phyloP scores from a whole-genome alignment of 2,888 invertebrate species.

The Leptinotarsa juncta region DNA sequence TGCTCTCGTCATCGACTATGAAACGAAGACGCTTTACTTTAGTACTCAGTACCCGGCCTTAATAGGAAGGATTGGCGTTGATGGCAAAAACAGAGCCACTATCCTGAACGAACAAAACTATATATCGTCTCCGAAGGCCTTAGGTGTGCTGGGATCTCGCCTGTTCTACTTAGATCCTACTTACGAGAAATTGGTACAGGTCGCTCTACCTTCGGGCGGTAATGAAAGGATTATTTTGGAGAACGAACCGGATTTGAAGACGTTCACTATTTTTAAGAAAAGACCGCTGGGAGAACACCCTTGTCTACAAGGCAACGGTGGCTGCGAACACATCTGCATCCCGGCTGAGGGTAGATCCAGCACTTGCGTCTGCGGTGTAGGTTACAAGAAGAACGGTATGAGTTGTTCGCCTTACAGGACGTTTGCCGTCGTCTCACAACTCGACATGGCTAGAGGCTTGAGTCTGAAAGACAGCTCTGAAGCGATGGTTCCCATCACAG shows the following conservation, averaged over 20 bases:
- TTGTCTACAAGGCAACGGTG: constrained; percentile 87
- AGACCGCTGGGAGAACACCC: constrained; percentile 85
- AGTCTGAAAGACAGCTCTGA: constrained; percentile 87
- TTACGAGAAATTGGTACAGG: constrained; percentile 89
- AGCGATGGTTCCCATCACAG: constrained; percentile 94
- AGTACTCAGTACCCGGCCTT: constrained; percentile 82
- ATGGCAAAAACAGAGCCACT: constrained; percentile 77
- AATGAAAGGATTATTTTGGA: constrained; percentile 81
- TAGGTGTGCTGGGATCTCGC: constrained; percentile 84
- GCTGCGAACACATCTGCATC: constrained; percentile 94
- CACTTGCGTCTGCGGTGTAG: constrained; percentile 91
- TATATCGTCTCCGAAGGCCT: constrained; percentile 82
- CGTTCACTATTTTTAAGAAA: constrained; percentile 89
- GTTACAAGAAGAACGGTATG: constrained; percentile 83
- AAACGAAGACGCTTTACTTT: constrained; percentile 88
- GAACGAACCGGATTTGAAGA: constrained; percentile 89
- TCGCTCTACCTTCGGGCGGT: constrained; percentile 83
- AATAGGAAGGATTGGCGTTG: constrained; percentile 78
- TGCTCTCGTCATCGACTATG: constrained; percentile 86
- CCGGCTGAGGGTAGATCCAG: constrained; percentile 82
- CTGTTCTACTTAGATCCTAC: constrained; percentile 89
- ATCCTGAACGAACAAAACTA: constrained; percentile 78
- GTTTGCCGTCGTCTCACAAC: constrained; percentile 92
- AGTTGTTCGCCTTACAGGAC: constrained; percentile 85
- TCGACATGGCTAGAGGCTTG: constrained; percentile 89